phyloP scores from a whole-genome alignment of 2,888 invertebrate genomes.

The Caenorhabditis sinica region DNA sequence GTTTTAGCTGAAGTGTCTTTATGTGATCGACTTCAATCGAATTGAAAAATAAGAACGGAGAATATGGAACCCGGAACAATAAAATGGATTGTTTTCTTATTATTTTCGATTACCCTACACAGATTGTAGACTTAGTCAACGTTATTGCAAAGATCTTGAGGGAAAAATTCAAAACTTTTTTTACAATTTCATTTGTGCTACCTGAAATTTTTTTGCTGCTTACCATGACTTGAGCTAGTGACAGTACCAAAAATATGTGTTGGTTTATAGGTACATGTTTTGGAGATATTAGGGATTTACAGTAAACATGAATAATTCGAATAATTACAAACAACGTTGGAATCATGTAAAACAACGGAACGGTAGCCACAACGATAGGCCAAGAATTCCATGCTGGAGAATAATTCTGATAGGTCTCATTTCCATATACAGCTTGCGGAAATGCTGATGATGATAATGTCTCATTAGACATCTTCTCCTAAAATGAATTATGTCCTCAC shows the following conservation, averaged over 20 bases:
- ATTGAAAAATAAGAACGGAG: too few species aligned
- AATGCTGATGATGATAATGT: conserved; percentile 30
- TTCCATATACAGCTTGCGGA: conserved; percentile 52
- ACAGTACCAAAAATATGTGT: conserved; percentile 58
- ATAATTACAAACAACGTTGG: conserved; percentile 54
- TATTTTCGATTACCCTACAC: too few species aligned
- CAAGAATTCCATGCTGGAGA: conserved; percentile 30
- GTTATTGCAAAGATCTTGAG: too few species aligned
- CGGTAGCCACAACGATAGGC: conserved; percentile 46
- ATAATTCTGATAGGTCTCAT: conserved; percentile 36
- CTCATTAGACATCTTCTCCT: conserved; percentile 30
- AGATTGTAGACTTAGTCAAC: too few species aligned
- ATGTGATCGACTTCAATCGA: too few species aligned
- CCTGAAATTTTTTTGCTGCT: conserved; percentile 3
- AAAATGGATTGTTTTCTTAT: too few species aligned
- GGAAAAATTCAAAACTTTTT: too few species aligned
- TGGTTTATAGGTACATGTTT: conserved; percentile 54
- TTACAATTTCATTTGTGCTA: too few species aligned
- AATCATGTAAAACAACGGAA: conserved; percentile 60
- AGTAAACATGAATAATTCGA: conserved; percentile 43
- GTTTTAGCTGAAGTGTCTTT: not conserved
- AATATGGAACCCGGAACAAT: too few species aligned
- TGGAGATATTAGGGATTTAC: conserved; percentile 21
- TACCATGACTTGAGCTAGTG: conserved; percentile 58
- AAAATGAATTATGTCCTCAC: not conserved